A percentile compares a stretch with the other conserved stretches of the same genome.
These are phyloP conservation scores for Pipra filicauda DNA, from an alignment of 2,113 vertebrate genomes.

Conservation along the genomic window DNA sequence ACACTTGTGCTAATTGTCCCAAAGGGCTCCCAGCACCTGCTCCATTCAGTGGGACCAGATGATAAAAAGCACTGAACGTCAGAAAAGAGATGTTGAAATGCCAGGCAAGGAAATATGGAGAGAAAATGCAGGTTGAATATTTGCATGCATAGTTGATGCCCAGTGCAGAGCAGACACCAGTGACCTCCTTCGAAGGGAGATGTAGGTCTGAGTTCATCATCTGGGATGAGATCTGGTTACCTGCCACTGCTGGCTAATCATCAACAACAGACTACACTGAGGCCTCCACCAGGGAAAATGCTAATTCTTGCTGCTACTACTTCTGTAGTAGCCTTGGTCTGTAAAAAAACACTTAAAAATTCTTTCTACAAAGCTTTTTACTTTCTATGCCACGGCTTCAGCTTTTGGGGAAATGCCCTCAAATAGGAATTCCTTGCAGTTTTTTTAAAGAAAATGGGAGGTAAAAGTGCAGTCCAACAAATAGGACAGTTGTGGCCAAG, in stretches of 20 bases:
- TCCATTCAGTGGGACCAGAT: too few relatives aligned
- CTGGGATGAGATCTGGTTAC: neutral
- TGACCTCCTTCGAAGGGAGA: neutral
- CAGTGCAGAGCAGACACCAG: neutral
- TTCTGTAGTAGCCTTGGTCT: neutral
- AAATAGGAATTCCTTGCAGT: neutral
- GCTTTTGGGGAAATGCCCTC: neutral
- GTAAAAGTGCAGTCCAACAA: neutral
- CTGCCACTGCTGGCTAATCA: neutral
- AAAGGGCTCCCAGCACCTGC: too few relatives aligned
- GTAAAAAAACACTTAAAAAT: neutral
- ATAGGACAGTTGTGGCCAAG: neutral
- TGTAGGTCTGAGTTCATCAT: neutral
- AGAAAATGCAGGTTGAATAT: neutral
- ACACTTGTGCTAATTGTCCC: too few relatives aligned
- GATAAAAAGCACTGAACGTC: neutral
- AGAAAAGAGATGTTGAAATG: neutral
- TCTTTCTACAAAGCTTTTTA: neutral
- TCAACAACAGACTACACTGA: neutral
- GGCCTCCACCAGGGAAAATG: neutral
- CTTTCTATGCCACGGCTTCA: neutral
- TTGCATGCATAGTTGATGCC: accelerated
- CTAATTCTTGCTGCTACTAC: neutral
- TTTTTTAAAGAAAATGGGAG: neutral
- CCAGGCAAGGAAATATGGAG: accelerated